phyloP scores from a whole-genome alignment of 2,797 vertebrate genomes.

The Gymnoscopelus microlampas region DNA sequence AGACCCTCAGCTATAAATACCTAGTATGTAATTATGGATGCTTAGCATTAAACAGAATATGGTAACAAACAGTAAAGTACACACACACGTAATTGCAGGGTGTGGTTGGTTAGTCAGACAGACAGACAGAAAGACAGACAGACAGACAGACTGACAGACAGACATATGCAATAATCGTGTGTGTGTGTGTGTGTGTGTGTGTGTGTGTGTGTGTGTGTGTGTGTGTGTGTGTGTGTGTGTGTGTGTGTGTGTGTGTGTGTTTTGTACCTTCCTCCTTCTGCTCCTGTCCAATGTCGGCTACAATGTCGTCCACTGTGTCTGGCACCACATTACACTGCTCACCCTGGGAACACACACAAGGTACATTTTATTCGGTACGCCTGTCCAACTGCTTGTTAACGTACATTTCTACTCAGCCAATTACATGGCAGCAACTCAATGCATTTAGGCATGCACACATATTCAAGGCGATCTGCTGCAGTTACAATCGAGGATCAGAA shows the following conservation, averaged over 20 bases:
- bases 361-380: background rate
- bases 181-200: constrained; percentile 11
- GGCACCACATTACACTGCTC: constrained; percentile 95
- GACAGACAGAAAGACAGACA: background rate
- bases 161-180: background rate
- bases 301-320: constrained; percentile 94
- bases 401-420: too few relatives aligned
- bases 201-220: constrained; percentile 1
- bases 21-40: too few relatives aligned
- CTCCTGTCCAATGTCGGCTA: constrained; percentile 92
- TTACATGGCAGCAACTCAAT: too few relatives aligned
- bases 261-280: constrained; percentile 90
- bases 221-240: constrained; percentile 21
- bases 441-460: too few relatives aligned
- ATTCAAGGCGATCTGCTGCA: too few relatives aligned
- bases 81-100: background rate
- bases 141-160: constrained; percentile 5
- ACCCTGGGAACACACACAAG: constrained; percentile 79
- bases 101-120: background rate
- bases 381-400: too few relatives aligned
- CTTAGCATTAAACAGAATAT: too few relatives aligned
- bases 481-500: too few relatives aligned
- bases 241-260: background rate
- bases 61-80: background rate
- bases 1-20: too few relatives aligned